Base-by-base conservation (phyloP, 2,113 vertebrate species). In the Festucalex cinctus region DNA sequence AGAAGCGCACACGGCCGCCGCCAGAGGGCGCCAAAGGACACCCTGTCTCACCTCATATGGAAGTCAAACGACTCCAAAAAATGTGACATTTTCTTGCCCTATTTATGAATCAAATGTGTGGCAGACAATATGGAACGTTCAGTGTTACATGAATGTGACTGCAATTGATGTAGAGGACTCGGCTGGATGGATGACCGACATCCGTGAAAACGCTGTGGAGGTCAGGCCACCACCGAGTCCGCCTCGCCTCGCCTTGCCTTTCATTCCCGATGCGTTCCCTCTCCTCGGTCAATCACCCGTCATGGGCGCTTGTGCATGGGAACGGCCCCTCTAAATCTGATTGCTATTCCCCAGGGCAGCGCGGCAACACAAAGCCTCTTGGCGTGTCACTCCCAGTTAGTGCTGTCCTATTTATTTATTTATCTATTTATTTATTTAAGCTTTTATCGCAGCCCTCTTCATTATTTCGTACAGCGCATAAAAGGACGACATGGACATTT, bases 331-430 rank as follows among this genome's bases (percentile, higher is more conserved):
- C 68, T 80, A 65, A 76, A 84, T 73, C 79, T 73, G 73, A 78
- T 83, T 74, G 76, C 63, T 77, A 86, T 88, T 84, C 82, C 82
- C 89, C 72, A 79, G 58, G 71, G 64, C 43, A 75, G 83, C 82
- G 71, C 22, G 26, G 68, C 82, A 62, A 85, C 36, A 66, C 80
- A 81, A 76, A 81, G 83, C 68, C 71, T 80, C 83, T 81, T 75
- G 77, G 62, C 68, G 51, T 61, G 58, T 48, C 74, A 68, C 63
- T 78, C 75, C 78, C 65, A 60, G 70, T 83, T 87, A 86, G 69
- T 82, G 75, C 81, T 53, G 63, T 41, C 32, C 71, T 51, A 6
- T 57, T 57, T 51, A 63, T 78, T 77, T 78, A 74, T 76, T 75
- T 63, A 39, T n/a, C 16, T 57, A 57, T 57, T 57, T 51, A 63